phyloP scores from a whole-genome alignment of 2,797 vertebrate genomes.

The Meriones psammophilus region DNA sequence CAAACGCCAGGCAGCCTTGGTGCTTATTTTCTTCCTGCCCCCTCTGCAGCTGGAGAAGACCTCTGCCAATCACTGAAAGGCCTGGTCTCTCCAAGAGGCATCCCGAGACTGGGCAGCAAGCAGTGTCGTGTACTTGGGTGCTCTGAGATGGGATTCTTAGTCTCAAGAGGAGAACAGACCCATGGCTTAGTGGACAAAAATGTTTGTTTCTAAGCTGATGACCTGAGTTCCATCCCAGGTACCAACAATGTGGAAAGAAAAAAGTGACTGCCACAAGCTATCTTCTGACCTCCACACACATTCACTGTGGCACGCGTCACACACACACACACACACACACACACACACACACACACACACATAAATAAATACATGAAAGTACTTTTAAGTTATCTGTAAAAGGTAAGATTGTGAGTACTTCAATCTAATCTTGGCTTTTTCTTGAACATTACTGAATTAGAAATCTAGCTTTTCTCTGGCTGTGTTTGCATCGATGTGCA shows the following conservation, averaged over 20 bases:
- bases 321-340: neutral
- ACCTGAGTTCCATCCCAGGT: neutral
- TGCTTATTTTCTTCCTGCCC: neutral
- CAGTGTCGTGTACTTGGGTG: neutral
- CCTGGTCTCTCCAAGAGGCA: neutral
- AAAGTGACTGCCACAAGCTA: neutral
- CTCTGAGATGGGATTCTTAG: neutral
- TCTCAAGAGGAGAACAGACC: neutral
- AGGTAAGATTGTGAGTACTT: slow-evolving; percentile 2
- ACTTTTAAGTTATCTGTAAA: neutral
- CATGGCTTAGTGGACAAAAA: neutral
- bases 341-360: neutral
- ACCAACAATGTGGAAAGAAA: neutral
- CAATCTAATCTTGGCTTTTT: neutral
- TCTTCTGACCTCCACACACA: neutral
- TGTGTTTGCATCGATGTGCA: neutral
- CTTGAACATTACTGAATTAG: slow-evolving; percentile 47
- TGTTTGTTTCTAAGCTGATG: neutral
- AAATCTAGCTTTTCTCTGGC: neutral
- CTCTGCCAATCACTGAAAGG: neutral
- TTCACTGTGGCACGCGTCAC: neutral
- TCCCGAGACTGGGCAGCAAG: neutral
- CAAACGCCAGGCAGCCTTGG: neutral
- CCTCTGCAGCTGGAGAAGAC: neutral
- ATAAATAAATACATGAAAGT: neutral